Base-by-base conservation (phyloP, 2,797 vertebrate genomes). In the Bufotes viridis region DNA sequence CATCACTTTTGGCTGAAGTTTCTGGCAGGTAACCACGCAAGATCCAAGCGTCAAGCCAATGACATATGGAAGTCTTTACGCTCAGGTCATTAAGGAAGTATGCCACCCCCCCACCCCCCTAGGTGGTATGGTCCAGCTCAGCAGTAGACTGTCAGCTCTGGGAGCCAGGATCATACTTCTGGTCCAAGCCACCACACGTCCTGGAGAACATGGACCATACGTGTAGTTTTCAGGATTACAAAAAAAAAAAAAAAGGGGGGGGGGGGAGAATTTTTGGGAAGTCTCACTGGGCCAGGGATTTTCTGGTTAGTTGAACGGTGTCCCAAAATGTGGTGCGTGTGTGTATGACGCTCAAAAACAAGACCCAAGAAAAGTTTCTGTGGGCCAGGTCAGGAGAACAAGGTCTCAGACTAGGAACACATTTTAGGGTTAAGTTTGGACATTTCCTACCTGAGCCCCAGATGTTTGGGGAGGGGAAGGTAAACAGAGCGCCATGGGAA, bases 101-200 rank as follows among this genome's bases (percentile, higher is more conserved):
- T 57, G 29, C 29, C 29, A 2, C 29, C 29, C 29, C 1, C 29
- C 29, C 29, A 2, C 29, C 22, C 61, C 18, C 4, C 51, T 18
- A 72, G 22, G 61, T 49, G 79, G 58, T 20, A 65, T 3, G 79
- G 34, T 53, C 18, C 69, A 70, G n/a, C 55, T 53, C 24, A 79
- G n/a, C 78, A 58, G 57, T 55, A 69, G 42, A 82, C 3, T 49
- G 79, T 65, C 18, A 69, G 81, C 81, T 82, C 63, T 69, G 63
- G 13, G 13, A n/a, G 65, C 10, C 81, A 70, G 65, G 49, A 57
- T 61, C 61, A 55, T 26, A 10, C 7, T 51, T 11, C 34, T 75
- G 42, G 42, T 5, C 14, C 15, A 42, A 42, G 24, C 67, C 7
- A 74, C 15, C 7, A 55, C n/a, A 55, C 22, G 76, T 58, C 10